Percentiles rank a stretch among this genome's conserved stretches.
Conservation (phyloP, 2,797 vertebrate species). For the Poliocrania exsul region DNA sequence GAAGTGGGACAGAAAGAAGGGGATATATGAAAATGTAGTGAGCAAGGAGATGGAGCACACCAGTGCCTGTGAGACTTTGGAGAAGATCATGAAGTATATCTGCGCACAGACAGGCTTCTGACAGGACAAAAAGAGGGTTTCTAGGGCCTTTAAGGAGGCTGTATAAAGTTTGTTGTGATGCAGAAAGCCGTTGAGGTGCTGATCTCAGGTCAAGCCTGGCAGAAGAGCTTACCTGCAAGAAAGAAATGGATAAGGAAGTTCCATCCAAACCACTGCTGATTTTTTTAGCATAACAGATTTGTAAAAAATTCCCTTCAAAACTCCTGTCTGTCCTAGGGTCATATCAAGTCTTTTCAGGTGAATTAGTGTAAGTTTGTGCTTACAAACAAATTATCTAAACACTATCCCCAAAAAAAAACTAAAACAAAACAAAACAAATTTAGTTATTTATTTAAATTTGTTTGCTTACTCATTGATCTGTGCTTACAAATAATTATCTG, state of each 20-base stretch:
- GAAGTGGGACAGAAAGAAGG: neutral
- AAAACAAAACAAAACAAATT: neutral
- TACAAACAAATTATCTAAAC: neutral
- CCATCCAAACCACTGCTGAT: neutral
- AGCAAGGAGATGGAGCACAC: neutral
- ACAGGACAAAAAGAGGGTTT: neutral
- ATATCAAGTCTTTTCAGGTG: neutral
- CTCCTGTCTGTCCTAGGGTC: neutral
- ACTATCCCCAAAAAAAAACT: neutral
- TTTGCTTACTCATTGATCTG: neutral
- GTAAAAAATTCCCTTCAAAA: neutral
- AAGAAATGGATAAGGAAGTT: neutral
- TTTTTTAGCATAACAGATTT: neutral
- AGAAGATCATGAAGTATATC: neutral
- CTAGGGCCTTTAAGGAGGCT: neutral
- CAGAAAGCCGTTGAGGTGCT: neutral
- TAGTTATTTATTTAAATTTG: neutral
- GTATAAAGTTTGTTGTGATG: neutral
- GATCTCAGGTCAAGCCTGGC: neutral
- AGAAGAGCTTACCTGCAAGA: neutral
- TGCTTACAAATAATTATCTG: neutral
- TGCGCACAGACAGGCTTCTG: neutral
- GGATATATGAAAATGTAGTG: neutral
- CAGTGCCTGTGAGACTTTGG: neutral
- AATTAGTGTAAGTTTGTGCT: neutral